Conservation (phyloP, 2,888 invertebrate species). For the Biston betularia region DNA sequence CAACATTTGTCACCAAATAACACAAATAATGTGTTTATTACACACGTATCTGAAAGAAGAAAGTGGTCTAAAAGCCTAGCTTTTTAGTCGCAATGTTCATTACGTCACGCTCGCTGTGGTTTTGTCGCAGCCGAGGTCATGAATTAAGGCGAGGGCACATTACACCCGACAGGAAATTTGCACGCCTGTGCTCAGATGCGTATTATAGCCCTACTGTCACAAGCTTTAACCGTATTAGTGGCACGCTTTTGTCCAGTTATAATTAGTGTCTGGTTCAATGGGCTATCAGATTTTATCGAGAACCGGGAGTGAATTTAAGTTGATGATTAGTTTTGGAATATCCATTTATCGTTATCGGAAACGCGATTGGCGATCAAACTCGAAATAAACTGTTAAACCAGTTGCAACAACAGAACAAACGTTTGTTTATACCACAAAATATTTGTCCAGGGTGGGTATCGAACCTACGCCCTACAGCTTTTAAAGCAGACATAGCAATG, state of each 20-base stretch:
- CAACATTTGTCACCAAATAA: neutral
- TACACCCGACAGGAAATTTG: conserved; percentile 75
- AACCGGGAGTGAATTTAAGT: conserved; percentile 31
- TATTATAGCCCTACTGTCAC: conserved; percentile 48
- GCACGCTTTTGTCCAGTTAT: conserved; percentile 45
- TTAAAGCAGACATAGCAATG: too few species aligned
- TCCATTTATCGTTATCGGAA: conserved; percentile 10
- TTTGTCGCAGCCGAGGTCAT: conserved; percentile 66
- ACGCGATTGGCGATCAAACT: neutral
- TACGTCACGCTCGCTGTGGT: conserved; percentile 63
- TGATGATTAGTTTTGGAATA: conserved; percentile 29
- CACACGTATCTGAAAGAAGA: neutral
- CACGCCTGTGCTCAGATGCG: conserved; percentile 61
- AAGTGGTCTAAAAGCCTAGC: conserved; percentile 48
- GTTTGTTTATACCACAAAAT: too few species aligned
- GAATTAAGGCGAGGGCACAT: conserved; percentile 71
- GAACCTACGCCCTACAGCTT: too few species aligned
- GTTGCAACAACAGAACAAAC: too few species aligned
- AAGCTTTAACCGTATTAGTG: conserved; percentile 43
- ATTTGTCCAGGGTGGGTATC: too few species aligned
- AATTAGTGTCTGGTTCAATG: conserved; percentile 43
- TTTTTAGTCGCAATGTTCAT: conserved; percentile 66
- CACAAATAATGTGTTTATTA: neutral
- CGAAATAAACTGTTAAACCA: neutral
- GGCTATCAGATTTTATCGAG: conserved; percentile 32